Percentiles rank a stretch among this genome's conserved stretches.
Conservation (phyloP, 2,888 invertebrate genomes). For the Eupithecia dodoneata region DNA sequence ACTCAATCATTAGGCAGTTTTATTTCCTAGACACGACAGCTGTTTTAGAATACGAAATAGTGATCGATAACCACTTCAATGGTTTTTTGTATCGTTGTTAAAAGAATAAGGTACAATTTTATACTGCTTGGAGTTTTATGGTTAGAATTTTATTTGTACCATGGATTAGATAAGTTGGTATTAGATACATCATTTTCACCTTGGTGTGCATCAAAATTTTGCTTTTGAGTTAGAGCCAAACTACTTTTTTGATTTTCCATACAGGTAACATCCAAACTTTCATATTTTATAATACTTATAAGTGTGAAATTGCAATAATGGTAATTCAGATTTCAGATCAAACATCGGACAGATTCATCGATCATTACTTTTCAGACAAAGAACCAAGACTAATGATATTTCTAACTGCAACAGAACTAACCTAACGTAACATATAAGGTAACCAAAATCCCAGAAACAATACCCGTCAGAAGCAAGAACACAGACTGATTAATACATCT, state of each 20-base stretch:
- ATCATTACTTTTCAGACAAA: slow-evolving; percentile 3
- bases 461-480: slow-evolving; percentile 37
- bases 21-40: slow-evolving; percentile 27
- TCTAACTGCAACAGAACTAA: background rate
- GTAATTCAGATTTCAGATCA: background rate
- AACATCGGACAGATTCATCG: background rate
- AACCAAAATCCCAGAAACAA: slow-evolving; percentile 34
- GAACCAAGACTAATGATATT: background rate
- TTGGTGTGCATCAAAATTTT: no score
- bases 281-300: no score
- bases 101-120: background rate
- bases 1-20: slow-evolving; percentile 34
- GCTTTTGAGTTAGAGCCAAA: no score
- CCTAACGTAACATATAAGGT: slow-evolving; percentile 17
- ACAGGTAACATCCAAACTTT: no score
- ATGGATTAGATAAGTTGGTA: background rate
- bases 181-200: no score
- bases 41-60: slow-evolving; percentile 23
- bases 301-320: no score
- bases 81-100: background rate
- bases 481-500: slow-evolving; percentile 50
- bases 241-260: no score
- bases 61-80: slow-evolving; percentile 12
- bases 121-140: background rate
- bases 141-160: background rate